These are phyloP conservation scores for Oostethus manadensis DNA, from an alignment of 2,113 vertebrate species.

Conservation along the genomic window DNA sequence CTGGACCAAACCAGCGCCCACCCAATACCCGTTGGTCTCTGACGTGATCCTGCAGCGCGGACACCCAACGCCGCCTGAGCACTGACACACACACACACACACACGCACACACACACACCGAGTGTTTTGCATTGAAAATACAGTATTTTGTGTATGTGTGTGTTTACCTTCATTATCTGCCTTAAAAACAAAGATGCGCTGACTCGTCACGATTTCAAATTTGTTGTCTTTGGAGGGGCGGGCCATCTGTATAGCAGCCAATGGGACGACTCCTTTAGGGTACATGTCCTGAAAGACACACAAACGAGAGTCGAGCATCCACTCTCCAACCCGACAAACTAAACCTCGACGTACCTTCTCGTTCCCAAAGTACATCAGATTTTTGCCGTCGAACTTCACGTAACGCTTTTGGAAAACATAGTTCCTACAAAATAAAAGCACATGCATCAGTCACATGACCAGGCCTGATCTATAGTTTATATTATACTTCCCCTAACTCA, in stretches of 20 bases:
- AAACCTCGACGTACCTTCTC: slow-evolving; percentile 80
- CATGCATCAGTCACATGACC: background rate
- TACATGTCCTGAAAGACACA: slow-evolving; percentile 80
- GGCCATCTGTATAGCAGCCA: slow-evolving; percentile 87
- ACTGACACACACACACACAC: slow-evolving; percentile 57
- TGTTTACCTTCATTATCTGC: slow-evolving; percentile 84
- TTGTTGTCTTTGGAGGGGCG: slow-evolving; percentile 91
- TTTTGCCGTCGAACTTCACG: slow-evolving; percentile 90
- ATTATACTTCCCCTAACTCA: too few relatives aligned
- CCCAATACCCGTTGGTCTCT: slow-evolving; percentile 79
- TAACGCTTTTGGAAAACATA: slow-evolving; percentile 97
- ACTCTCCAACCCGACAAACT: background rate
- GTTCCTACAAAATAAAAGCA: slow-evolving; percentile 74
- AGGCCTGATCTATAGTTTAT: background rate
- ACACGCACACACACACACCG: background rate
- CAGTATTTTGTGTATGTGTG: background rate
- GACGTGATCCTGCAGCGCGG: slow-evolving; percentile 82
- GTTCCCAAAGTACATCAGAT: slow-evolving; percentile 89
- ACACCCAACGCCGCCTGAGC: slow-evolving; percentile 83
- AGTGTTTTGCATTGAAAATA: too few relatives aligned
- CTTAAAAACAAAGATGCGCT: slow-evolving; percentile 89
- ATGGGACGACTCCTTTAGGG: slow-evolving; percentile 89
- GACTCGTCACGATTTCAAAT: slow-evolving; percentile 90
- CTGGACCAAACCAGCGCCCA: slow-evolving; percentile 70
- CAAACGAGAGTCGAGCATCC: background rate